Percentiles rank a stretch among this genome's conserved stretches.
Evolutionary conservation across 2,888 invertebrate species (phyloP).

Genomic region (Trachelus stipa): DNA sequence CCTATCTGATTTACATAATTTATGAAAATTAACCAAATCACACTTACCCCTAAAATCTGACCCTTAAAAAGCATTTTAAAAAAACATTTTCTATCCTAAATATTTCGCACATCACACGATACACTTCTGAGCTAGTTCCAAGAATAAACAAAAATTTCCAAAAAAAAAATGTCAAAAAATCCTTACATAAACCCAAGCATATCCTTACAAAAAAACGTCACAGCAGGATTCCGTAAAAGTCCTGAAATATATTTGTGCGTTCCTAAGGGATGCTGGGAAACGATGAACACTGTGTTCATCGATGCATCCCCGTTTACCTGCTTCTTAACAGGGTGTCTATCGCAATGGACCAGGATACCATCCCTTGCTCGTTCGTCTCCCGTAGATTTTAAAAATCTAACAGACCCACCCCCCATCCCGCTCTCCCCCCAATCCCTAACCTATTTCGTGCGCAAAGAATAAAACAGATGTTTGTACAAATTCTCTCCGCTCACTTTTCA

Average conservation of each 20-base stretch:
- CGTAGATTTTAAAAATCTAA: not conserved
- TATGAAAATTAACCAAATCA: not conserved
- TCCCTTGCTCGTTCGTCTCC: not conserved
- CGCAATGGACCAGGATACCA: not conserved
- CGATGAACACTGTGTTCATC: not conserved
- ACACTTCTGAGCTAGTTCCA: not conserved
- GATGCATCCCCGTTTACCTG: not conserved
- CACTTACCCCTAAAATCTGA: too few species aligned
- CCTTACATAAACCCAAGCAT: not conserved
- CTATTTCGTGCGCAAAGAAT: not conserved
- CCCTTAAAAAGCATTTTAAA: not conserved
- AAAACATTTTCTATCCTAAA: not conserved
- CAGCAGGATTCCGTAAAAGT: not conserved
- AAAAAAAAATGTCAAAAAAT: not conserved
- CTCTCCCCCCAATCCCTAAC: not conserved
- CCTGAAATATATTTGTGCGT: not conserved
- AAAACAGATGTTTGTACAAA: slow-evolving; percentile 4
- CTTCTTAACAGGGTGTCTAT: not conserved
- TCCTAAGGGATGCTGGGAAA: not conserved
- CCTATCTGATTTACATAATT: not conserved
- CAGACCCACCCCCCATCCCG: not conserved
- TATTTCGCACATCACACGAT: not conserved
- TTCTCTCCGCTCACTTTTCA: not conserved
- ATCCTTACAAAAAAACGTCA: not conserved
- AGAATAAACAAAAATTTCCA: not conserved